Conservation (phyloP, 2,797 vertebrate genomes). For the Valencia hispanica region DNA sequence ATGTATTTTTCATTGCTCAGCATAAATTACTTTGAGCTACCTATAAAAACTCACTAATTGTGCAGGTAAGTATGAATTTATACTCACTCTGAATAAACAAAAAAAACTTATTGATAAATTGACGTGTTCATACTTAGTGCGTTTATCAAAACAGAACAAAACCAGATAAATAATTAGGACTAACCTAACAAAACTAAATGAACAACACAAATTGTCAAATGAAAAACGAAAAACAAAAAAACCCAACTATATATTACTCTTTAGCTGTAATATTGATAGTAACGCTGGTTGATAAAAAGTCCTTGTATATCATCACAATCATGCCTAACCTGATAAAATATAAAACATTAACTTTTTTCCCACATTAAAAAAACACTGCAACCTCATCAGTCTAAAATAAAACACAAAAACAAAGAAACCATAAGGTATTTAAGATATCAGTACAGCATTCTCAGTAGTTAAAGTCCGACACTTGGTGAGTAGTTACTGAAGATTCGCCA, state of each 20-base stretch:
- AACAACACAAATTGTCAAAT: slow-evolving; percentile 65
- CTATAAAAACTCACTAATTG: slow-evolving; percentile 37
- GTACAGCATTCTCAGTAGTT: slow-evolving; percentile 55
- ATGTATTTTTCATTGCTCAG: slow-evolving; percentile 27
- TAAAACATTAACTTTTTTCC: slow-evolving; percentile 49
- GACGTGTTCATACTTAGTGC: slow-evolving; percentile 60
- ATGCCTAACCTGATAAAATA: slow-evolving; percentile 50
- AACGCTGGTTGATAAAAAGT: slow-evolving; percentile 45
- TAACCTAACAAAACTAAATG: slow-evolving; percentile 59
- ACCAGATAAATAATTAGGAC: slow-evolving; percentile 58
- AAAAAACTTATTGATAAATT: slow-evolving; percentile 57
- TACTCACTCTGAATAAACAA: slow-evolving; percentile 46
- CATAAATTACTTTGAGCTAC: slow-evolving; percentile 28
- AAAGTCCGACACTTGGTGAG: slow-evolving; percentile 47
- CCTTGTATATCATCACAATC: slow-evolving; percentile 45
- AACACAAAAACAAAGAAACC: slow-evolving; percentile 31
- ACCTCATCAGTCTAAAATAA: slow-evolving; percentile 42
- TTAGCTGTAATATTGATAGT: slow-evolving; percentile 44
- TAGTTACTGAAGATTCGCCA: slow-evolving; percentile 58
- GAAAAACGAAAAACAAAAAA: slow-evolving; percentile 56
- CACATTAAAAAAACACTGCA: slow-evolving; percentile 59
- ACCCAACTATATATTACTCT: slow-evolving; percentile 62
- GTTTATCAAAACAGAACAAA: slow-evolving; percentile 63
- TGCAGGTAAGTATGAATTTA: slow-evolving; percentile 34
- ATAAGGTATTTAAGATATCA: slow-evolving; percentile 35